Evolutionary conservation across 2,888 invertebrate species (phyloP), one percentile per base, ranked within the genome.

Genomic region (Metellina segmentata): DNA sequence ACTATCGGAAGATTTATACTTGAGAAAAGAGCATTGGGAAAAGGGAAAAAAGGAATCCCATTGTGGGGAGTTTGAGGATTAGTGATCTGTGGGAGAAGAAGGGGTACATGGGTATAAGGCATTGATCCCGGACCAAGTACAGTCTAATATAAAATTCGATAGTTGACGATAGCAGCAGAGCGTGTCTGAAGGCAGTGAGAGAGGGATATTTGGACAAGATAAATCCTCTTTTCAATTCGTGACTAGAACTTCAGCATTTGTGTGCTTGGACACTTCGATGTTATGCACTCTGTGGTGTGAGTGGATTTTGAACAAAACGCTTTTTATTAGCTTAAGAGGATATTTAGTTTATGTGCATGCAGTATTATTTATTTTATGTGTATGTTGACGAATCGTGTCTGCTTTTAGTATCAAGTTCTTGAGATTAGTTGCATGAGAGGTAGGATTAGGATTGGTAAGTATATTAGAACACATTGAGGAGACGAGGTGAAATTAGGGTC

Each of bases 1-100:
- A 85, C 85, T 79, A 85, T 85, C 51, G 75, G 85, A 81, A 90
- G 90, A 90, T 90, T 90, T 90, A 90, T 90, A 90, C 78, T 81
- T 69, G 72, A 19, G 52, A 85, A 85, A 81, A 88, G 88, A 89
- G 81, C 85, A 86, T 86, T 86, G 74, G 11, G 52, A 48, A 77
- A n/a, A 19, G 79, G 49, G 16, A 61, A 61, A 49, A 70, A 20
- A 53, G 89, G 89, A 89, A 90, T 90, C 74, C 51, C 81, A 51
- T 85, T 82, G 81, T 90, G 74, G 72, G 74, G 20, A 34, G 71
- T 52, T 61, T 70, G 75, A 20, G 90, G 90, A 90, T 90, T 90
- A 90, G 81, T 51, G 74, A 53, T 48, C 34, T 81, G 16, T 53
- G n/a, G n/a, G n/a, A n/a, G n/a, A n/a, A 89, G 81, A 90, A 90